Evolutionary conservation across 2,888 invertebrate genomes (phyloP).

Genomic region (Cephus pygmeus): DNA sequence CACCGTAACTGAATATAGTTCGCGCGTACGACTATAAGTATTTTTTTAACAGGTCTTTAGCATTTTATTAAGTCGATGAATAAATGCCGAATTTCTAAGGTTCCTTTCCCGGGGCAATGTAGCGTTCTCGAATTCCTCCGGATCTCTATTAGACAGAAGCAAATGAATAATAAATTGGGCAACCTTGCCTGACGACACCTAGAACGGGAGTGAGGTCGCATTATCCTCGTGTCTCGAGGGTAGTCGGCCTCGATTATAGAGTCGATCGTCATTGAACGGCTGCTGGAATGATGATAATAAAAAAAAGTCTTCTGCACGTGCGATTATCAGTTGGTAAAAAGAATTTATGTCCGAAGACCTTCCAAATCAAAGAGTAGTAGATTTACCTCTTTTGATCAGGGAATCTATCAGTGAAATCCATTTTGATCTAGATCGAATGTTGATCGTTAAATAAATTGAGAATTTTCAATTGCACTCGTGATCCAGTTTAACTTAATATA

Average conservation of each 20-base stretch:
- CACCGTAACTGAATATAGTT: not conserved
- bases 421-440: not conserved
- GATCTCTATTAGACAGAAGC: not conserved
- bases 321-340: not conserved
- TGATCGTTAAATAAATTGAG: not conserved
- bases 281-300: not conserved
- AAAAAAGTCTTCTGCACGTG: not conserved
- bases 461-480: not conserved
- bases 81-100: not conserved
- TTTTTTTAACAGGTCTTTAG: not conserved
- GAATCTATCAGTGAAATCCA: not conserved
- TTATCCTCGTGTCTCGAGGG: slow-evolving; percentile 23
- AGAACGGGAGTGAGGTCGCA: slow-evolving; percentile 44
- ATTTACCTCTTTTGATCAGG: not conserved
- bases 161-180: slow-evolving; percentile 11
- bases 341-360: not conserved
- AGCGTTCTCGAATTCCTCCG: not conserved
- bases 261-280: not conserved
- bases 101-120: not conserved
- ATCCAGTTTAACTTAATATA: not conserved
- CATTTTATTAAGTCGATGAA: not conserved
- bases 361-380: not conserved
- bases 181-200: slow-evolving; percentile 34
- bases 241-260: slow-evolving; percentile 40
- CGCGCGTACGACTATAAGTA: not conserved